Conservation (phyloP, 1,140 invertebrate genomes). For the Temnothorax nylanderi region DNA sequence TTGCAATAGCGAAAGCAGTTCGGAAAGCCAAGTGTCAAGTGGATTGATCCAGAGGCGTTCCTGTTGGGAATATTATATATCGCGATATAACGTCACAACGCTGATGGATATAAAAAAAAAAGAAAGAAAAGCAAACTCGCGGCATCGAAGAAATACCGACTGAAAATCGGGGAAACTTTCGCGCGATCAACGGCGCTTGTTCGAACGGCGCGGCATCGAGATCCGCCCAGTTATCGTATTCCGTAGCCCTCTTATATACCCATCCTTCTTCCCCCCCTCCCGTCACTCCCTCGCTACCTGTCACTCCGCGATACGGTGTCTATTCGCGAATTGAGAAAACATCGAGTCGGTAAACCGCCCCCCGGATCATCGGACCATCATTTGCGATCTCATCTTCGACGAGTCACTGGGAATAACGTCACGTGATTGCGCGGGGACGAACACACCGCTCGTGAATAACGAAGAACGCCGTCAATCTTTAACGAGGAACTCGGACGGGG, state of each 20-base stretch:
- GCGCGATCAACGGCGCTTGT: constrained; percentile 17
- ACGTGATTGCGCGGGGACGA: constrained; percentile 42
- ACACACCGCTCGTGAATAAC: constrained; percentile 46
- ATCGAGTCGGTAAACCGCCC: background rate
- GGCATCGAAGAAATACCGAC: constrained; percentile 27
- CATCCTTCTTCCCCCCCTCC: background rate
- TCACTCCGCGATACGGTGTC: background rate
- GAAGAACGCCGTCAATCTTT: constrained; percentile 49
- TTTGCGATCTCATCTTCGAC: background rate
- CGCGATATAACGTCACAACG: background rate
- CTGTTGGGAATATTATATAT: constrained; percentile 38
- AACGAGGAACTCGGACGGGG: constrained; percentile 15
- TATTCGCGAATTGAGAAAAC: background rate
- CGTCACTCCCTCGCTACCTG: background rate
- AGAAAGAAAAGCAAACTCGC: background rate
- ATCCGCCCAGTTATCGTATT: constrained; percentile 19
- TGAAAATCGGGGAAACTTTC: constrained; percentile 11
- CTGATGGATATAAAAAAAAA: background rate
- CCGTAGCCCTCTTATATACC: background rate
- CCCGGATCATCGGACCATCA: background rate
- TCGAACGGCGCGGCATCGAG: constrained; percentile 22
- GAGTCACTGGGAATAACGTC: constrained; percentile 48
- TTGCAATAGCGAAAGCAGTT: constrained; percentile 51
- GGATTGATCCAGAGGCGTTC: constrained; percentile 23
- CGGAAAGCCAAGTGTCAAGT: constrained; percentile 58